A percentile compares a stretch with the other conserved stretches of the same genome.
phyloP scores from a whole-genome alignment of 2,113 vertebrate species.

The Petrocephalus zakoni region DNA sequence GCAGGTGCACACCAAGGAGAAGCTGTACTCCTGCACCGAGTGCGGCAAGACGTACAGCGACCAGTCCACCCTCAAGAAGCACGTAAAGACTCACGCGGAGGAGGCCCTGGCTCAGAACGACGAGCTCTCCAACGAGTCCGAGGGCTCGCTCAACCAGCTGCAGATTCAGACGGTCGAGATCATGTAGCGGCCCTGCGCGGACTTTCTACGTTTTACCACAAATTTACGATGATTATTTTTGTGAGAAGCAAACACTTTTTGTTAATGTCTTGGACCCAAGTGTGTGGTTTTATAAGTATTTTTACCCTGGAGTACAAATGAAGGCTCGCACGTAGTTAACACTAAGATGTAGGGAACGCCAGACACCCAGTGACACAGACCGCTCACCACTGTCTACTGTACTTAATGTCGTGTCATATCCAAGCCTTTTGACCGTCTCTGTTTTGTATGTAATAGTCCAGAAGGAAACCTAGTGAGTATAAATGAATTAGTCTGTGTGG shows the following conservation, averaged over 20 bases:
- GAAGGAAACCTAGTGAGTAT: background rate
- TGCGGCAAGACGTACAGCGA: conserved; percentile 52
- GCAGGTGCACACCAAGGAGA: conserved; percentile 60
- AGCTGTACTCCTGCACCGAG: conserved; percentile 43
- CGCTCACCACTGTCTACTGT: background rate
- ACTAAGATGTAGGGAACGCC: background rate
- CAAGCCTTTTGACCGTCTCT: background rate
- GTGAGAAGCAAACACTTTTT: background rate
- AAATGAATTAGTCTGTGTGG: background rate
- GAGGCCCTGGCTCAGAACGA: conserved; percentile 29
- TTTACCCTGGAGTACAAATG: background rate
- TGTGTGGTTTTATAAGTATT: conserved; percentile 2
- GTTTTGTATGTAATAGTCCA: background rate
- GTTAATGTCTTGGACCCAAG: conserved; percentile 3
- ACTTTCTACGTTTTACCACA: background rate
- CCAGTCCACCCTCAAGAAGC: conserved; percentile 50
- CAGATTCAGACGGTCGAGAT: conserved; percentile 22
- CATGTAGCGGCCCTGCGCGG: background rate
- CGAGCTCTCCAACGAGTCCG: conserved; percentile 17
- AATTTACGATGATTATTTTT: background rate
- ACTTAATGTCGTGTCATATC: background rate
- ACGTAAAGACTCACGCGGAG: conserved; percentile 44
- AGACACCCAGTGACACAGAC: background rate
- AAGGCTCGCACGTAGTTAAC: background rate
- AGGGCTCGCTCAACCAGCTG: background rate